Percentiles rank a stretch among this genome's conserved stretches.
phyloP scores from a whole-genome alignment of 2,113 vertebrate genomes.

The Malaclemys terrapin region DNA sequence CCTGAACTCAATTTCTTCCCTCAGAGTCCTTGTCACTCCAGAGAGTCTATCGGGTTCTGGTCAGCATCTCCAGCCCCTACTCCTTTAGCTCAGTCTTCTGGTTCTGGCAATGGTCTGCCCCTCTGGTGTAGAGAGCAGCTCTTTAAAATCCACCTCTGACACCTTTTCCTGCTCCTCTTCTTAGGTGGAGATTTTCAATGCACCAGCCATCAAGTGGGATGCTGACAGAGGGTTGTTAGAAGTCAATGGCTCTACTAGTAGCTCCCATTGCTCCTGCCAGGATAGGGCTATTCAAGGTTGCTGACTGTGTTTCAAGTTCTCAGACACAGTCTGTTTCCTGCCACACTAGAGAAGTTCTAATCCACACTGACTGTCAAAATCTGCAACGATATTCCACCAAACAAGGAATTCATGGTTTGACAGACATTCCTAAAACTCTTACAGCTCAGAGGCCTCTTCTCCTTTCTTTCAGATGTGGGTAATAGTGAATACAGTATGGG shows the following conservation, averaged over 20 bases:
- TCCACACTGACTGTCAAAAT: neutral
- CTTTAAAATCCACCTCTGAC: neutral
- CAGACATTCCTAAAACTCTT: neutral
- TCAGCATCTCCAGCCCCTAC: neutral
- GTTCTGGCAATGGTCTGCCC: neutral
- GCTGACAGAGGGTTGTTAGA: neutral
- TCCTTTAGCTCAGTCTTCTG: neutral
- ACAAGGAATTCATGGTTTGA: neutral
- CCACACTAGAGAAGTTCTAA: too few species aligned
- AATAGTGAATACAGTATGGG: constrained; percentile 5
- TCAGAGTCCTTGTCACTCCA: neutral
- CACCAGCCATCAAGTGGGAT: neutral
- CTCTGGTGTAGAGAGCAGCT: neutral
- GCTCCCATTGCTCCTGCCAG: neutral
- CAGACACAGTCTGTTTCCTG: neutral
- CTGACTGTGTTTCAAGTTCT: neutral
- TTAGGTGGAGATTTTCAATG: neutral
- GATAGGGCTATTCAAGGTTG: neutral
- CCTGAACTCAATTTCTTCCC: neutral
- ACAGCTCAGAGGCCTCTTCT: neutral
- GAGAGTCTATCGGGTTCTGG: neutral
- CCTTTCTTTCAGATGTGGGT: neutral
- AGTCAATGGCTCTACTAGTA: neutral
- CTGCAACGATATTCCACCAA: neutral
- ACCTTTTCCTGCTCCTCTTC: neutral